A percentile compares a stretch with the other conserved stretches of the same genome.
Evolutionary conservation across 2,888 invertebrate species (phyloP).

Genomic region (Matsumyia berberina): DNA sequence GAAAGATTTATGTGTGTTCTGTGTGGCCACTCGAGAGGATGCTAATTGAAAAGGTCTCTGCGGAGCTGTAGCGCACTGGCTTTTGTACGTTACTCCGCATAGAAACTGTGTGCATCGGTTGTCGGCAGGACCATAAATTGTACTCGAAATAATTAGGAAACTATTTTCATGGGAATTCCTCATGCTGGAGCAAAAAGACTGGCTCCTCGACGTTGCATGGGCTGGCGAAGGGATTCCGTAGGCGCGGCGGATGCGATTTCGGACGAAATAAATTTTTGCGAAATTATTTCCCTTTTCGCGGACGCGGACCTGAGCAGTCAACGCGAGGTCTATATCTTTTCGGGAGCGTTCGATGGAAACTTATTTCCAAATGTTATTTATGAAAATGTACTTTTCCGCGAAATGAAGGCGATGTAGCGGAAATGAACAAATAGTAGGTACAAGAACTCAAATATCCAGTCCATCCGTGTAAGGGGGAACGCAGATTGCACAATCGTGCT

Average conservation of each 20-base stretch:
- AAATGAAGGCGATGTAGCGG: neutral
- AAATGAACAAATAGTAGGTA: too few species aligned
- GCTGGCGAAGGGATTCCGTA: conserved; percentile 31
- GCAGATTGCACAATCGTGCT: too few species aligned
- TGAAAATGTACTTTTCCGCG: conserved; percentile 20
- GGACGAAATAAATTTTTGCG: conserved; percentile 44
- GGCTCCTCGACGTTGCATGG: conserved; percentile 18
- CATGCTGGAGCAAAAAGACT: conserved; percentile 41
- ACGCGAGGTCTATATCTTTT: neutral
- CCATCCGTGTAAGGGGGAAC: too few species aligned
- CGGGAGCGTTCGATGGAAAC: neutral
- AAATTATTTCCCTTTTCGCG: conserved; percentile 39
- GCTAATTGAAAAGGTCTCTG: conserved; percentile 46
- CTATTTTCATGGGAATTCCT: conserved; percentile 69
- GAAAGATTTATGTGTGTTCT: conserved; percentile 55
- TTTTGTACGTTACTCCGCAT: conserved; percentile 17
- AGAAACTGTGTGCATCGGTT: conserved; percentile 14
- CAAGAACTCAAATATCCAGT: too few species aligned
- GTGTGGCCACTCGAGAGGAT: neutral
- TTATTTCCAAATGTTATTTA: conserved; percentile 38
- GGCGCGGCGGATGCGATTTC: conserved; percentile 2
- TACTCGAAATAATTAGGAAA: conserved; percentile 73
- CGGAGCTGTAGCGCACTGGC: conserved; percentile 15
- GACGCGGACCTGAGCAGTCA: conserved; percentile 10
- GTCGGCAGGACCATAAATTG: conserved; percentile 63